Evolutionary conservation across 2,888 invertebrate genomes (phyloP).

Genomic region (Sarcophaga caerulescens): DNA sequence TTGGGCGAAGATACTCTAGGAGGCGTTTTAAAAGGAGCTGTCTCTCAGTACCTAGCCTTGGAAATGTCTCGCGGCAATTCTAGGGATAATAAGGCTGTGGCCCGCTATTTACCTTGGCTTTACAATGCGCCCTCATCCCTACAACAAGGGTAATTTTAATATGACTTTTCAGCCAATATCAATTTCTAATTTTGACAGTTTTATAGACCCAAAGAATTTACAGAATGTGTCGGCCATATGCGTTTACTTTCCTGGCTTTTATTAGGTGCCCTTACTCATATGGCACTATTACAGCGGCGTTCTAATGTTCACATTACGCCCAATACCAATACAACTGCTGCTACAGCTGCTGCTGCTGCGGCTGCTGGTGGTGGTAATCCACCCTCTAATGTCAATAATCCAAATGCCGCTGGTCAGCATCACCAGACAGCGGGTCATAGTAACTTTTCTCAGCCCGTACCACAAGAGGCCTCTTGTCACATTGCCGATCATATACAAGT

Average conservation of each 20-base stretch:
- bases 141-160: conserved; percentile 87
- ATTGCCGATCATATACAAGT: conserved; percentile 98
- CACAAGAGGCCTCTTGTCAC: conserved; percentile 97
- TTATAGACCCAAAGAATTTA: conserved; percentile 92
- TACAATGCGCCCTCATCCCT: conserved; percentile 89
- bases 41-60: conserved; percentile 95
- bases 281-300: conserved; percentile 83
- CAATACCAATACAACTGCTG: conserved; percentile 8
- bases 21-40: conserved; percentile 96
- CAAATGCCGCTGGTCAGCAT: conserved; percentile 70
- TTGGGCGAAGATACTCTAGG: conserved; percentile 98
- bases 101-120: conserved; percentile 94
- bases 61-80: conserved; percentile 95
- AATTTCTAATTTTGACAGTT: background rate
- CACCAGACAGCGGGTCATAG: conserved; percentile 53
- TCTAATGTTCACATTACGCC: conserved; percentile 67
- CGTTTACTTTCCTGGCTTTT: conserved; percentile 97
- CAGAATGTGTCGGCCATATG: conserved; percentile 97
- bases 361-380: background rate
- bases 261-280: conserved; percentile 96
- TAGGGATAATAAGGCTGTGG: conserved; percentile 90
- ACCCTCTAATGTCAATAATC: conserved; percentile 67
- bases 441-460: conserved; percentile 88
- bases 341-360: no score
- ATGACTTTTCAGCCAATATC: background rate